Conservation (phyloP, 2,888 invertebrate species). For the Phytoseiulus persimilis region DNA sequence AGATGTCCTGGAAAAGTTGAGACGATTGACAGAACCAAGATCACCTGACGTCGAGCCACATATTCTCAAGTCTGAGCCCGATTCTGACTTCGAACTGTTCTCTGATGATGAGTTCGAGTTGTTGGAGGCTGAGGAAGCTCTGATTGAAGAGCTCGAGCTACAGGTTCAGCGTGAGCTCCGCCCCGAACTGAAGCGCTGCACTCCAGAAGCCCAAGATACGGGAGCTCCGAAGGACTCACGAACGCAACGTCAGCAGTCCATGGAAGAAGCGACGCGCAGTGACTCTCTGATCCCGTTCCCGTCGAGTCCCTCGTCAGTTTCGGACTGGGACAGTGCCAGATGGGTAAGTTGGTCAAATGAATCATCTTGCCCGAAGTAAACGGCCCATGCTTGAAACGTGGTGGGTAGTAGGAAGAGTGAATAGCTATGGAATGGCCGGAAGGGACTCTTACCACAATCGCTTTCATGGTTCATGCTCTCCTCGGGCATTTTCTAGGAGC, state of each 20-base stretch:
- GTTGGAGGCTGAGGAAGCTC: neutral
- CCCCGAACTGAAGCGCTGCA: neutral
- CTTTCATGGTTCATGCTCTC: too few relatives aligned
- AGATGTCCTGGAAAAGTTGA: neutral
- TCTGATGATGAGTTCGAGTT: neutral
- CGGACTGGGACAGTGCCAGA: neutral
- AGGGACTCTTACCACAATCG: too few relatives aligned
- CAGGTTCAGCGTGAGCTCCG: neutral
- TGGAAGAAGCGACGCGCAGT: neutral
- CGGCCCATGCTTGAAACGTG: too few relatives aligned
- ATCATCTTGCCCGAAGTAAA: neutral
- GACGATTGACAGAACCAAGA: neutral
- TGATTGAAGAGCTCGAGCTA: neutral
- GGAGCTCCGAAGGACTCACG: too few relatives aligned
- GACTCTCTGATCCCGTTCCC: neutral
- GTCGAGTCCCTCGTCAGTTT: neutral
- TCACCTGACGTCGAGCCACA: neutral
- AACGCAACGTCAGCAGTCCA: neutral
- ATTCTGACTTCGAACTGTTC: neutral
- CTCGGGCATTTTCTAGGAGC: too few relatives aligned
- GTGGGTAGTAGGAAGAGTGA: too few relatives aligned
- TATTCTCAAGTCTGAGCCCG: neutral
- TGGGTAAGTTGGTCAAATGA: neutral
- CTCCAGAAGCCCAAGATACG: neutral
- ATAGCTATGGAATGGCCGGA: too few relatives aligned